Conservation (phyloP, 2,888 invertebrate species). For the Exocentrus adspersus region DNA sequence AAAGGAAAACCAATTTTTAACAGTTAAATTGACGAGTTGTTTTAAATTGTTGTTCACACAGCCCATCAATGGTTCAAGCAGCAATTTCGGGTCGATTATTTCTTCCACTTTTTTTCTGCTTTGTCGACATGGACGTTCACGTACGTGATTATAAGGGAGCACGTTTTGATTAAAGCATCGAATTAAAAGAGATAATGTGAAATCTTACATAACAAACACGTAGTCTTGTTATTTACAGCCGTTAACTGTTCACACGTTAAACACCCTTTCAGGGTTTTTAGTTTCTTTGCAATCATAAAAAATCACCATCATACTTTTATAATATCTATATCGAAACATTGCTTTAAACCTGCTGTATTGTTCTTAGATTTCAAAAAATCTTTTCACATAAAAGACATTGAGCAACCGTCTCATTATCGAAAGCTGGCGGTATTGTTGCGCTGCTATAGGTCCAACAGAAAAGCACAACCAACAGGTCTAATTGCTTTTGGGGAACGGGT, state of each 20-base stretch:
- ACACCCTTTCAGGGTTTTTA: too few species aligned
- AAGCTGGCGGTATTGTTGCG: conserved; percentile 47
- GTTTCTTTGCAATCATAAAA: too few species aligned
- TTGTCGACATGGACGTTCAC: conserved; percentile 2
- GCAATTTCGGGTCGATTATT: conserved; percentile 3
- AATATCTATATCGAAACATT: too few species aligned
- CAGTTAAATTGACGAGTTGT: conserved; percentile 37
- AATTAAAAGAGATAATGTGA: conserved; percentile 3
- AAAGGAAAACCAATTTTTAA: conserved; percentile 41
- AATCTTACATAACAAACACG: conserved; percentile 4
- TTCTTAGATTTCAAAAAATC: too few species aligned
- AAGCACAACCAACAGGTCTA: conserved; percentile 53
- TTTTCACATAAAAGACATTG: neutral
- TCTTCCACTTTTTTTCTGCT: too few species aligned
- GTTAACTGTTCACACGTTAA: too few species aligned
- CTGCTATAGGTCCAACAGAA: conserved; percentile 48
- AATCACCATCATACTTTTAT: too few species aligned
- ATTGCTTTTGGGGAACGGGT: conserved; percentile 46
- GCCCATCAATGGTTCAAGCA: neutral
- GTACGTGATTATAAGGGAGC: conserved; percentile 12
- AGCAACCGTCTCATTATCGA: conserved; percentile 46
- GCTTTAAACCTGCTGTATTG: too few species aligned
- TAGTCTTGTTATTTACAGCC: conserved; percentile 1
- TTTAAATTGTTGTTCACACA: conserved; percentile 15
- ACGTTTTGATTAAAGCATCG: conserved; percentile 12